phyloP scores from a whole-genome alignment of 2,797 vertebrate species.

The Brachyrhaphis roseni region DNA sequence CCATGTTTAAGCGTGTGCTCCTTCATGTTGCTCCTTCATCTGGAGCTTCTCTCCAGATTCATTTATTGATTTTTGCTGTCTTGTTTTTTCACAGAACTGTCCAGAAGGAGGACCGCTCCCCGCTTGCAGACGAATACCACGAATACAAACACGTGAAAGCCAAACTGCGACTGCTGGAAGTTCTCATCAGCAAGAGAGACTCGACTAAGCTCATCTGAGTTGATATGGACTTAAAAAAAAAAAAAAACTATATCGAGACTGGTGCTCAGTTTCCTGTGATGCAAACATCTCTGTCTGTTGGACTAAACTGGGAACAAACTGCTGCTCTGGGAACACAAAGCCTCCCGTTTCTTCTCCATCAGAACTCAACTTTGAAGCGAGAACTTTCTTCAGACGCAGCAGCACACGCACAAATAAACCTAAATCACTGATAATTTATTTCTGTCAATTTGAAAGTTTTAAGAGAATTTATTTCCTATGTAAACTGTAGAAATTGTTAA shows the following conservation, averaged over 20 bases:
- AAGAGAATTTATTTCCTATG: constrained; percentile 49
- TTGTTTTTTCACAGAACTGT: constrained; percentile 82
- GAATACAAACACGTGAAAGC: constrained; percentile 98
- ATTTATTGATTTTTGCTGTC: constrained; percentile 14
- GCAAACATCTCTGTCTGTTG: constrained; percentile 44
- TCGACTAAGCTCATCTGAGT: constrained; percentile 78
- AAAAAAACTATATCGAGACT: constrained; percentile 23
- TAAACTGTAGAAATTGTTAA: constrained; percentile 67
- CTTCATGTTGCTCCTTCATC: too few species aligned
- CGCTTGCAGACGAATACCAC: constrained; percentile 92
- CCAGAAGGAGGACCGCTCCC: constrained; percentile 95
- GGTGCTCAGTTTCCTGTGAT: constrained; percentile 32
- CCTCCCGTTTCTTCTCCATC: constrained; percentile 14
- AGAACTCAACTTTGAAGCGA: constrained; percentile 22
- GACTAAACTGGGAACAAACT: constrained; percentile 22
- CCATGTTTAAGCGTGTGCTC: not conserved
- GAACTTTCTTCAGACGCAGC: constrained; percentile 17
- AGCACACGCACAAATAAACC: constrained; percentile 30
- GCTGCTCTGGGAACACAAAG: constrained; percentile 29
- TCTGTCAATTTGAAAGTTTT: constrained; percentile 58
- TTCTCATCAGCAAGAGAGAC: constrained; percentile 97
- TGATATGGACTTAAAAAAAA: not conserved
- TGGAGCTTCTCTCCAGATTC: not conserved
- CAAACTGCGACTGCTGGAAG: constrained; percentile 93
- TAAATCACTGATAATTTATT: constrained; percentile 73